Evolutionary conservation across 2,113 vertebrate genomes (phyloP).

Genomic region (Conger conger): DNA sequence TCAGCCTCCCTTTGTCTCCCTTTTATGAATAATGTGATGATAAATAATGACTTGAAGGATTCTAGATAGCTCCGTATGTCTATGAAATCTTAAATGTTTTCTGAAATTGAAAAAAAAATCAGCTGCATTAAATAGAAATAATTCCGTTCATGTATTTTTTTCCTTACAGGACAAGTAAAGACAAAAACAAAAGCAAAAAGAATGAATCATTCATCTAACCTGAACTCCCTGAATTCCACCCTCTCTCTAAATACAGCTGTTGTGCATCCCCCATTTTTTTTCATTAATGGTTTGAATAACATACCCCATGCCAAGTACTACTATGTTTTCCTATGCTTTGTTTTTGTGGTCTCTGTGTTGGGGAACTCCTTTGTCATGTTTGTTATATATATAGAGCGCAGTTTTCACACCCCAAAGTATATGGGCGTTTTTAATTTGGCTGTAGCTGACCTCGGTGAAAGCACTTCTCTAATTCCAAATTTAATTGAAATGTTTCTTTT

Average conservation of each 20-base stretch:
- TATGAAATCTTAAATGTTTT: too few relatives aligned
- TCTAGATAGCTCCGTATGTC: too few relatives aligned
- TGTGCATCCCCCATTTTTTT: constrained; percentile 13
- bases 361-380: too few relatives aligned
- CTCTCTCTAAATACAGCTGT: not conserved
- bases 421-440: constrained; percentile 8
- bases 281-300: constrained; percentile 15
- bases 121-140: not conserved
- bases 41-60: too few relatives aligned
- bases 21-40: too few relatives aligned
- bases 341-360: too few relatives aligned
- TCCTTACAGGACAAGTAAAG: not conserved
- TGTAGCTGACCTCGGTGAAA: not conserved
- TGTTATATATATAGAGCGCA: too few relatives aligned
- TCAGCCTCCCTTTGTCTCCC: too few relatives aligned
- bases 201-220: not conserved
- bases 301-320: too few relatives aligned
- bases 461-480: constrained; percentile 16
- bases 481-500: constrained; percentile 3
- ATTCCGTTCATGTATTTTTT: not conserved
- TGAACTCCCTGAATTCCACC: not conserved
- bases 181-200: not conserved
- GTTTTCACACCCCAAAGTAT: too few relatives aligned
- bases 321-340: too few relatives aligned
- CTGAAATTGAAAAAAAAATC: too few relatives aligned